phyloP scores from a whole-genome alignment of 2,888 invertebrate species.

The Himalopsyche japonica region DNA sequence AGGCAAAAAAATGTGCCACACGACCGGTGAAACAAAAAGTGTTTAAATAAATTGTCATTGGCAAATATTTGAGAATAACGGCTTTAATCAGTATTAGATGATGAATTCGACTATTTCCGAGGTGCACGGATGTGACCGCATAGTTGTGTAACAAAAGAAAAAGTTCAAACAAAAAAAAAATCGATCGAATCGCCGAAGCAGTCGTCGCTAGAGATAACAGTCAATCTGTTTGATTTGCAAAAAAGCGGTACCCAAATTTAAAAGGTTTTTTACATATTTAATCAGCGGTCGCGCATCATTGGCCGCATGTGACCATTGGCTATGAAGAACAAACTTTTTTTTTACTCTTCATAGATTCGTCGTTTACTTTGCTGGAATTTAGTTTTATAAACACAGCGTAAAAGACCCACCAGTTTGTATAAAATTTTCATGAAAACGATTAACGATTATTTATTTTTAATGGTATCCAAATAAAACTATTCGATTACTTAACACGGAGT shows the following conservation, averaged over 20 bases:
- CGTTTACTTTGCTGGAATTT: too few relatives aligned
- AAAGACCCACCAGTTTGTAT: too few relatives aligned
- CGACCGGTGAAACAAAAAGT: too few relatives aligned
- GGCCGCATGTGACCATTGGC: neutral
- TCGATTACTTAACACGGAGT: too few relatives aligned
- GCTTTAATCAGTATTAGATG: neutral
- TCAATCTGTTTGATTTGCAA: neutral
- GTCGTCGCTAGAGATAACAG: neutral
- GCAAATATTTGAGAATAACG: neutral
- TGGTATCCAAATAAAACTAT: too few relatives aligned
- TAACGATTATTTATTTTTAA: too few relatives aligned
- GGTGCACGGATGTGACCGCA: neutral
- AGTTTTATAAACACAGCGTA: too few relatives aligned
- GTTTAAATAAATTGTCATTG: neutral
- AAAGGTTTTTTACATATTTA: neutral
- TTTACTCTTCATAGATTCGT: too few relatives aligned
- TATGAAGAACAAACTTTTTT: too few relatives aligned
- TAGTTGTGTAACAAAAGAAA: neutral
- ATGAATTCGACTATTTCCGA: neutral
- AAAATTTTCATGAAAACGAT: too few relatives aligned
- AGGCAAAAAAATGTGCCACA: too few relatives aligned
- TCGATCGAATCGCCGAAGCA: neutral
- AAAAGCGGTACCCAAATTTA: neutral
- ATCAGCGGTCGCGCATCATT: neutral
- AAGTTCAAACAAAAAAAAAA: neutral